Conservation (phyloP, 2,113 vertebrate genomes). For the Spea bombifrons region DNA sequence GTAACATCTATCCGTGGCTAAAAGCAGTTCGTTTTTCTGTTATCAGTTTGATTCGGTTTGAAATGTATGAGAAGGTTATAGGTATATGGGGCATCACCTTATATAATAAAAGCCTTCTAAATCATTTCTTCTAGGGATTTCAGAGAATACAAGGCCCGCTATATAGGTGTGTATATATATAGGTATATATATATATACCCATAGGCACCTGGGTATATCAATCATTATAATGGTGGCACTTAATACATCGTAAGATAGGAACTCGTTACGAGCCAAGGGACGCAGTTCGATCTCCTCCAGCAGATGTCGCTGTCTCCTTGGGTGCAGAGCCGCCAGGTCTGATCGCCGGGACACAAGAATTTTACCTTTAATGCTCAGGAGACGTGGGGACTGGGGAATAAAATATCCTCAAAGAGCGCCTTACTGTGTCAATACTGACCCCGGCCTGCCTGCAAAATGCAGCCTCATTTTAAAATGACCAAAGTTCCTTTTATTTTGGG, state of each 20-base stretch:
- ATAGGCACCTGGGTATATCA: no score
- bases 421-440: neutral
- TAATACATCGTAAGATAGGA: neutral
- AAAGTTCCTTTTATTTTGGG: neutral
- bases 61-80: no score
- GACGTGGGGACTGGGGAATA: neutral
- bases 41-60: no score
- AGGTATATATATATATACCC: no score
- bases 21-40: no score
- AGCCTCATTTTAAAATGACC: conserved; percentile 20
- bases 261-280: neutral
- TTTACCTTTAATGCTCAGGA: neutral
- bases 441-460: neutral
- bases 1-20: no score
- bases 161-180: no score
- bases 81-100: no score
- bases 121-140: no score
- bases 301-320: conserved; percentile 7
- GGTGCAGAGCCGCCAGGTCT: neutral
- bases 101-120: no score
- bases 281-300: neutral
- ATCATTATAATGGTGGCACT: no score
- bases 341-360: neutral
- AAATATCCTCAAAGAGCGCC: conserved; percentile 27
- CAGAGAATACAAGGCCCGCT: no score